These are phyloP conservation scores for Illadopsis cleaveri DNA, from an alignment of 2,113 vertebrate genomes.

Conservation along the genomic window DNA sequence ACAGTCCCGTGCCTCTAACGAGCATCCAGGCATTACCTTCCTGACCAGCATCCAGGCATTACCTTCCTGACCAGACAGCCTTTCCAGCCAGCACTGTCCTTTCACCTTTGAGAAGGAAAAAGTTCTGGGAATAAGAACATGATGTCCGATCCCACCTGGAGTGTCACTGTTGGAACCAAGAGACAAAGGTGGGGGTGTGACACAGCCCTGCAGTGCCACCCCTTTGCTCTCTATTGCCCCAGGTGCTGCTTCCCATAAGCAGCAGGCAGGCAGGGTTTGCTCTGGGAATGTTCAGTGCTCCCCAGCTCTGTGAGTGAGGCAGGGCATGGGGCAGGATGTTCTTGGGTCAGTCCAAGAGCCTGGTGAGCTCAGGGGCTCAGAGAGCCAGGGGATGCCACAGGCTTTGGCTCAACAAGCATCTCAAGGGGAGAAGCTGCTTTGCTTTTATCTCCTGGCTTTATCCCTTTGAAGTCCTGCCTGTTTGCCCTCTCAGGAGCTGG, in stretches of 20 bases:
- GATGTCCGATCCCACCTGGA: neutral
- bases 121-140: neutral
- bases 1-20: neutral
- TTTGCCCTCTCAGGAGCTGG: neutral
- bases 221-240: neutral
- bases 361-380: neutral
- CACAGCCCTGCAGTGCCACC: accelerated
- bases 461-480: neutral
- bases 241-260: accelerated
- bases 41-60: neutral
- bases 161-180: neutral
- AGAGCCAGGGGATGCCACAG: neutral
- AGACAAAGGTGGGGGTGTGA: neutral
- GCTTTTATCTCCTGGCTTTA: neutral
- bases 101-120: neutral
- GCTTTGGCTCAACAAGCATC: neutral
- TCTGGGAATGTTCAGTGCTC: accelerated
- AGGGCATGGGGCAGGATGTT: accelerated
- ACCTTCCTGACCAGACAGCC: neutral
- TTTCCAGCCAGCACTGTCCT: neutral
- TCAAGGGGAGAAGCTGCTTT: neutral
- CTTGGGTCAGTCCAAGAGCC: neutral
- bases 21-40: too few relatives aligned
- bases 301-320: neutral
- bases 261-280: neutral